Conservation (phyloP, 2,888 invertebrate species). For the Dasysyrphus albostriatus region DNA sequence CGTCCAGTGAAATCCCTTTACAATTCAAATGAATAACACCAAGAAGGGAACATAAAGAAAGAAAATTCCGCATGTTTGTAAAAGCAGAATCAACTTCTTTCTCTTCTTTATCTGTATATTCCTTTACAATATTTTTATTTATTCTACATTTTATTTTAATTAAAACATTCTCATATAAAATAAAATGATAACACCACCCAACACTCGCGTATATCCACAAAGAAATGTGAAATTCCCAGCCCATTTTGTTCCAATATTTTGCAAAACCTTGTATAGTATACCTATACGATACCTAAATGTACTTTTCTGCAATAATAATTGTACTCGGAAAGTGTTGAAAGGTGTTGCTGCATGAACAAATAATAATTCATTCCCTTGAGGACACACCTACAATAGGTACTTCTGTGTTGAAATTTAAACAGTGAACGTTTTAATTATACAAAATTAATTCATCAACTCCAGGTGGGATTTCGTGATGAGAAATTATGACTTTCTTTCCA, state of each 20-base stretch:
- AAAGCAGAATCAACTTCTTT: neutral
- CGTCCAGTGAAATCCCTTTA: neutral
- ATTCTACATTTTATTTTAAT: constrained; percentile 19
- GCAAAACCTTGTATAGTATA: neutral
- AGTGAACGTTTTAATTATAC: constrained; percentile 39
- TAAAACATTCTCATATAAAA: constrained; percentile 1
- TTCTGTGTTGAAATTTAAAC: constrained; percentile 15
- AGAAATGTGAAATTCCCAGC: neutral
- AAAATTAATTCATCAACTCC: constrained; percentile 48
- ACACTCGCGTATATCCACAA: neutral
- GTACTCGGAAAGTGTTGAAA: constrained; percentile 11
- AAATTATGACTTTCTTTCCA: constrained; percentile 16
- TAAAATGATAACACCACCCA: constrained; percentile 7
- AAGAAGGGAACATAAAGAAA: neutral
- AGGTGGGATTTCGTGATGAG: constrained; percentile 27
- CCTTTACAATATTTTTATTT: constrained; percentile 5
- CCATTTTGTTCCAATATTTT: constrained; percentile 8
- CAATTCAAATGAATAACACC: constrained; percentile 2
- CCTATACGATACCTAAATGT: neutral
- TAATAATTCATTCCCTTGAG: constrained; percentile 24
- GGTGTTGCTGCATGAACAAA: constrained; percentile 41
- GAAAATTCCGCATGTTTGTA: neutral
- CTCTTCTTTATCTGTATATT: neutral
- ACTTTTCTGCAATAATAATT: neutral
- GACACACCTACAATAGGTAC: constrained; percentile 10